A percentile compares a stretch with the other conserved stretches of the same genome.
Evolutionary conservation across 2,888 invertebrate genomes (phyloP).

Genomic region (Rhamphomyia laevipes): DNA sequence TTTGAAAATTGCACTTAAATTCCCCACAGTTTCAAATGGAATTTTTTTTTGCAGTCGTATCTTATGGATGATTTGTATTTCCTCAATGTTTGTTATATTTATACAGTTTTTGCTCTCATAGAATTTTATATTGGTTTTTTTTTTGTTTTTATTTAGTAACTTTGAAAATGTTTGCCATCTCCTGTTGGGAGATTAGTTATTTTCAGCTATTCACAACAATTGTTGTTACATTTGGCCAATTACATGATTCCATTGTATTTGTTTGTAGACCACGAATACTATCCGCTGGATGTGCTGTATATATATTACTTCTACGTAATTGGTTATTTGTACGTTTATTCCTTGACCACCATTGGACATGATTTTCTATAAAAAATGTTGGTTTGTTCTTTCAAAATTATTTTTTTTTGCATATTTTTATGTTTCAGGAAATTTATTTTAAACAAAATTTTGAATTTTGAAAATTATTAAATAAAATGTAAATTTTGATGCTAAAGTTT

Average conservation of each 20-base stretch:
- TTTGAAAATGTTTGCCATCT: background rate
- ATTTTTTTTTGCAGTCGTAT: too few species aligned
- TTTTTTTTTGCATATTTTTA: background rate
- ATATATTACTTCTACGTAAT: slow-evolving; percentile 35
- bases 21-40: too few species aligned
- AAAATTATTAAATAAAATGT: too few species aligned
- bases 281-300: slow-evolving; percentile 36
- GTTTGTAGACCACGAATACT: slow-evolving; percentile 34
- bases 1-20: too few species aligned
- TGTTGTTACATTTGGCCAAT: slow-evolving; percentile 29
- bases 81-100: background rate
- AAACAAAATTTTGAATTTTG: background rate
- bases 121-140: background rate
- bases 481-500: background rate
- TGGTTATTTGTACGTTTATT: slow-evolving; percentile 36
- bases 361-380: slow-evolving; percentile 27
- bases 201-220: slow-evolving; percentile 36
- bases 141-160: background rate
- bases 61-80: too few species aligned
- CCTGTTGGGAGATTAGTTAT: background rate
- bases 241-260: slow-evolving; percentile 23
- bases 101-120: too few species aligned
- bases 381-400: background rate
- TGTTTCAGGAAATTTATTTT: background rate
- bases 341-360: slow-evolving; percentile 38